phyloP scores from a whole-genome alignment of 2,797 vertebrate species.

The Xyrichtys novacula region DNA sequence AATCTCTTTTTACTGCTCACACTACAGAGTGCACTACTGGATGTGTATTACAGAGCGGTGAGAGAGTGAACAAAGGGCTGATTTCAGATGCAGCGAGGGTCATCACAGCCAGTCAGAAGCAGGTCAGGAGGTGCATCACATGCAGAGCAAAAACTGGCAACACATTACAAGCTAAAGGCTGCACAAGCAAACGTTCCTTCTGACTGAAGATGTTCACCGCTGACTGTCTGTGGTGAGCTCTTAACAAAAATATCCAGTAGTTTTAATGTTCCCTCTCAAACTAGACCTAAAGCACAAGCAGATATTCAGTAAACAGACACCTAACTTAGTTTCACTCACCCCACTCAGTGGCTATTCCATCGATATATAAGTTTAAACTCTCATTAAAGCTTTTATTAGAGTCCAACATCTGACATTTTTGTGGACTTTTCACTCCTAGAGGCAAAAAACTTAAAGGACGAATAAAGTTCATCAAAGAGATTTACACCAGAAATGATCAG shows the following conservation, averaged over 20 bases:
- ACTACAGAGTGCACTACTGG: background rate
- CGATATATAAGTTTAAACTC: background rate
- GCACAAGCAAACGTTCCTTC: slow-evolving; percentile 41
- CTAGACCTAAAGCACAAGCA: background rate
- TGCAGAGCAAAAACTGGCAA: slow-evolving; percentile 56
- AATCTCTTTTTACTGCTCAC: slow-evolving; percentile 4
- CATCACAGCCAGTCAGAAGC: slow-evolving; percentile 49
- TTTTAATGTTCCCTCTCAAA: background rate
- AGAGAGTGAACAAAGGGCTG: slow-evolving; percentile 16
- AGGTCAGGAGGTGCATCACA: slow-evolving; percentile 50
- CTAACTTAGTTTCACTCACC: background rate
- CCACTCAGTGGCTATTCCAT: background rate
- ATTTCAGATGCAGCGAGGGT: slow-evolving; percentile 29
- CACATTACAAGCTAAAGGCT: slow-evolving; percentile 45
- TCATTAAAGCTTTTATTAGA: background rate
- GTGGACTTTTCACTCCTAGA: background rate
- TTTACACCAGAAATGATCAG: background rate
- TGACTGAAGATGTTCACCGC: slow-evolving; percentile 11
- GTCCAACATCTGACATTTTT: background rate
- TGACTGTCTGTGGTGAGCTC: slow-evolving; percentile 25
- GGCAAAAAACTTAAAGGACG: background rate
- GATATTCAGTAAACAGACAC: background rate
- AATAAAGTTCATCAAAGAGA: background rate
- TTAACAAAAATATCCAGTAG: background rate
- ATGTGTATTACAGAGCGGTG: background rate